A percentile compares a stretch with the other conserved stretches of the same genome.
Conservation (phyloP, 2,888 invertebrate species). For the Seira sanloemensis region DNA sequence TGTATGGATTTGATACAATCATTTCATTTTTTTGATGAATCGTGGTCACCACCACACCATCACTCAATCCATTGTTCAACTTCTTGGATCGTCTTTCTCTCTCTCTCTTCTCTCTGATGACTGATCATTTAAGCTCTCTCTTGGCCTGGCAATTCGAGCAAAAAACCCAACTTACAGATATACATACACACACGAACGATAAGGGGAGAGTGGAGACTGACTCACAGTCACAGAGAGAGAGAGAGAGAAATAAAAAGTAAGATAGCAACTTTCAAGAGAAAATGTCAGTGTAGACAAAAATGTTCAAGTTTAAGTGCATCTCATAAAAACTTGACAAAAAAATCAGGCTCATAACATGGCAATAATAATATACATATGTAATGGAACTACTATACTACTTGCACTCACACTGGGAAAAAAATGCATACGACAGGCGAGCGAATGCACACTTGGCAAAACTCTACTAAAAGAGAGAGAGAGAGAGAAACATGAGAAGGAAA, state of each 20-base stretch:
- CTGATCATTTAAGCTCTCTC: constrained; percentile 1
- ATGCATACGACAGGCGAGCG: background rate
- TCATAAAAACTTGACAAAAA: constrained; percentile 65
- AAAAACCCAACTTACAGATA: too few relatives aligned
- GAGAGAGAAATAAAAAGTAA: constrained; percentile 20
- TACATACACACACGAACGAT: too few relatives aligned
- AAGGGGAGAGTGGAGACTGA: too few relatives aligned
- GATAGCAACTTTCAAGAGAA: background rate
- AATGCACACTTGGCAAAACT: background rate
- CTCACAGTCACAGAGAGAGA: constrained; percentile 36
- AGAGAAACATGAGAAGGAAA: background rate
- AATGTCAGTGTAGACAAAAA: background rate
- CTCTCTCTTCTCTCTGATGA: too few relatives aligned
- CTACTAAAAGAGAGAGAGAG: background rate
- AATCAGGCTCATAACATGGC: constrained; percentile 63
- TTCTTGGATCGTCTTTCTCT: too few relatives aligned
- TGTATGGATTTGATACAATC: background rate
- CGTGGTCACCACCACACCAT: constrained; percentile 1
- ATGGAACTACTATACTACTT: constrained; percentile 46
- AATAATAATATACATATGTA: constrained; percentile 62
- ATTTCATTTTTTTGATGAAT: constrained; percentile 5
- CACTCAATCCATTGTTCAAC: constrained; percentile 11
- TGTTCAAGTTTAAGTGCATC: constrained; percentile 65
- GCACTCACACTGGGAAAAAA: background rate
- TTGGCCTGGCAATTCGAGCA: too few relatives aligned